phyloP scores from a whole-genome alignment of 2,797 vertebrate genomes.

The Linurgus olivaceus region DNA sequence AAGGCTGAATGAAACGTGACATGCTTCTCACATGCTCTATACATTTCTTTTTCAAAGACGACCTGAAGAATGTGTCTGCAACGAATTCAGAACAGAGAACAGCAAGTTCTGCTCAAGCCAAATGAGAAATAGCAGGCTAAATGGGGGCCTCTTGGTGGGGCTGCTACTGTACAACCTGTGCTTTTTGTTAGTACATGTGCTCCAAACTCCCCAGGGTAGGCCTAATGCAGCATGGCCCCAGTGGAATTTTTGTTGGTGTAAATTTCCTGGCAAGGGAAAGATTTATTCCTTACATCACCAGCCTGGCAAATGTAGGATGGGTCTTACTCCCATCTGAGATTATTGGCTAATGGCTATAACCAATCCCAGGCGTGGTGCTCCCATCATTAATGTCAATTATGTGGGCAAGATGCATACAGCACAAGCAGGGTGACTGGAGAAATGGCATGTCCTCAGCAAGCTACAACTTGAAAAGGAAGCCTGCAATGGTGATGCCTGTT shows the following conservation, averaged over 20 bases:
- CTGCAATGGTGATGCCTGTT: conserved; percentile 48
- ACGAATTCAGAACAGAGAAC: neutral
- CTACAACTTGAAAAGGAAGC: conserved; percentile 42
- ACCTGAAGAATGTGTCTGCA: neutral
- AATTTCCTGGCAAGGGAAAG: neutral
- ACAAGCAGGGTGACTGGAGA: neutral
- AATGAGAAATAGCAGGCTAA: neutral
- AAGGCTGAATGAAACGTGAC: neutral
- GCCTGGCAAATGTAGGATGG: neutral
- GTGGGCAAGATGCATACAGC: conserved; percentile 28
- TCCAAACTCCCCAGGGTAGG: neutral
- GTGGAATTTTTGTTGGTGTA: neutral
- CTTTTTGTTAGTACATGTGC: neutral
- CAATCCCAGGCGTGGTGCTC: neutral
- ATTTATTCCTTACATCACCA: neutral
- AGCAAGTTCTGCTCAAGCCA: neutral
- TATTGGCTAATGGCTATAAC: conserved; percentile 48
- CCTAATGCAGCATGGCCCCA: neutral
- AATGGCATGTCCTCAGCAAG: conserved; percentile 30
- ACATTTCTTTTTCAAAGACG: neutral
- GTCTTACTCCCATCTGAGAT: neutral
- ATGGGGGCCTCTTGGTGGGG: neutral
- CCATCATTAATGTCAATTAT: conserved; percentile 30
- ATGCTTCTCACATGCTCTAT: neutral
- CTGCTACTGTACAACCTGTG: neutral